Evolutionary conservation across 2,888 invertebrate genomes (phyloP), one percentile per base, ranked within the genome.

Genomic region (Cabera pusaria): DNA sequence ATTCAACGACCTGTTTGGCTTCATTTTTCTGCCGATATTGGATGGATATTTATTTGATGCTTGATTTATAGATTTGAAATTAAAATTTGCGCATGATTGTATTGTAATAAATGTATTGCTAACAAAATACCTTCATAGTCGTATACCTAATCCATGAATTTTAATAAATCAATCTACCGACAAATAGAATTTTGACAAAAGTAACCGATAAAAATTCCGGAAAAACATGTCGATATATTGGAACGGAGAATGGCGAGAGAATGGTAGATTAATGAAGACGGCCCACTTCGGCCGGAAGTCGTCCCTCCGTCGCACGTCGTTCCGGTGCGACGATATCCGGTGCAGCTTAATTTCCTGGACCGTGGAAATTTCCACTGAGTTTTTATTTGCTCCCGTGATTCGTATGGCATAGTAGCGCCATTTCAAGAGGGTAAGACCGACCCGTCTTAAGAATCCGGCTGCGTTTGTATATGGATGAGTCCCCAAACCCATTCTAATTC

Each of bases 271-370:
- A 83, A 81, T 79, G 78, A 78, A 77, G 70, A 66, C 70, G 68
- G 70, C 70, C 67, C 72, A 77, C 74, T 74, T 74, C 75, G 70
- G 48, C 70, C 82, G 85, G 84, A 85, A 76, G 77, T 72, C 74
- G 73, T 77, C 72, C 66, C 81, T 72, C 68, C 73, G 74, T 78
- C 78, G 74, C 80, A 78, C 76, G 77, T 72, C 74, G 77, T 72
- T 72, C 83, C 85, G 77, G 78, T 80, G 78, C 76, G 79, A 78
- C 83, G 82, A 85, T 85, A 85, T 87, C 86, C 86, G 84, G 77
- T 77, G 82, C 77, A 80, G 78, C 78, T 78, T 84, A 85, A 87
- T 86, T 86, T 87, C 86, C 86, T 73, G 80, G 48, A 59, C 71
- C 67, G 72, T 76, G 70, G 73, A 75, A 79, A 69, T 69, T 72